These are phyloP conservation scores for Encarsia formosa DNA, from an alignment of 2,888 invertebrate genomes.

Conservation along the genomic window DNA sequence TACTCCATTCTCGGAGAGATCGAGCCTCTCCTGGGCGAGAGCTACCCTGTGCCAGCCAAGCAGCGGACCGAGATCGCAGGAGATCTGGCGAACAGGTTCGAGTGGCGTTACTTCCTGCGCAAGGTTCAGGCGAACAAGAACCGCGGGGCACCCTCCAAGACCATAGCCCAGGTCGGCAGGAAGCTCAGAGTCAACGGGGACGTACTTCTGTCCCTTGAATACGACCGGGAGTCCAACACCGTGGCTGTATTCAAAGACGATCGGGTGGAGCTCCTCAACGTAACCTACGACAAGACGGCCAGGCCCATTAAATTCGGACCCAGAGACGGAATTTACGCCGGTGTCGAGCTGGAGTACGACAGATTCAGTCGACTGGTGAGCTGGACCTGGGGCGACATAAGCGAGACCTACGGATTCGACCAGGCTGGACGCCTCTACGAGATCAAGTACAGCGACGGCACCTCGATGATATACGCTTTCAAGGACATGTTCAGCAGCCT, in stretches of 20 bases:
- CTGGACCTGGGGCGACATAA: constrained; percentile 91
- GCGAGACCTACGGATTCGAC: constrained; percentile 87
- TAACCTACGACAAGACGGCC: constrained; percentile 81
- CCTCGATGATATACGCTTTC: constrained; percentile 86
- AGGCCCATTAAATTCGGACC: constrained; percentile 83
- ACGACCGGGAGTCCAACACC: constrained; percentile 81
- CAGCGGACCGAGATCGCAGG: constrained; percentile 86
- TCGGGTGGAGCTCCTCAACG: constrained; percentile 77
- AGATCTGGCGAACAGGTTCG: constrained; percentile 86
- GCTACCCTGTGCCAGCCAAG: constrained; percentile 86
- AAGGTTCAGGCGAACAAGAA: constrained; percentile 60
- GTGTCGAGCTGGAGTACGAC: constrained; percentile 89
- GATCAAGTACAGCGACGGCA: constrained; percentile 86
- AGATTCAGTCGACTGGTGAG: constrained; percentile 81
- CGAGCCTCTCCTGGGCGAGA: constrained; percentile 82
- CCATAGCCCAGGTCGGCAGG: constrained; percentile 78
- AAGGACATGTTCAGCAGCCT: constrained; percentile 86
- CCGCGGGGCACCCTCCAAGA: constrained; percentile 57
- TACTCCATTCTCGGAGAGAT: constrained; percentile 86
- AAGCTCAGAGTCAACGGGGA: constrained; percentile 87
- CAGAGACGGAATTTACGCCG: constrained; percentile 78
- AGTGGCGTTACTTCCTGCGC: constrained; percentile 91
- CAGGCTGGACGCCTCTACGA: constrained; percentile 84
- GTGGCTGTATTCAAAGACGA: constrained; percentile 86
- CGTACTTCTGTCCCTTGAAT: constrained; percentile 84